Conservation (phyloP, 2,797 vertebrate species). For the Xyrichtys novacula region DNA sequence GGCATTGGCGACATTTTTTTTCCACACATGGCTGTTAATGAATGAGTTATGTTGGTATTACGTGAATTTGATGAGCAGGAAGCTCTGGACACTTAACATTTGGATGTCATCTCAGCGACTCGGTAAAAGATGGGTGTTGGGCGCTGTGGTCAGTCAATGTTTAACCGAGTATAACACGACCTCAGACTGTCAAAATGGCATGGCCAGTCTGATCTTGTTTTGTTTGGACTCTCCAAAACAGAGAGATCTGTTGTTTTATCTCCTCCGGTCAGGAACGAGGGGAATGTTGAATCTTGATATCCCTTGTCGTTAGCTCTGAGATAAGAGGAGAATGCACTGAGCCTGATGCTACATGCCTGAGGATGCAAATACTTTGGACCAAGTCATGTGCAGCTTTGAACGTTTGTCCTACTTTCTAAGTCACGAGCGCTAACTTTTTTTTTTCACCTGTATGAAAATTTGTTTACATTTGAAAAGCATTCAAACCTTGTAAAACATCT, state of each 20-base stretch:
- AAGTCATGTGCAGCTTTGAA: neutral
- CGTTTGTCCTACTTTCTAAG: neutral
- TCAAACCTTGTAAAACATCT: too few species aligned
- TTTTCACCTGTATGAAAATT: too few species aligned
- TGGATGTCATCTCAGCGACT: neutral
- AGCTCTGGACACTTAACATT: neutral
- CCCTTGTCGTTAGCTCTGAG: conserved; percentile 4
- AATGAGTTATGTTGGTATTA: conserved; percentile 6
- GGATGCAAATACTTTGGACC: neutral
- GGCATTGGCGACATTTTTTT: neutral
- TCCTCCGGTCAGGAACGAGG: conserved; percentile 23
- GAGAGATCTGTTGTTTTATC: conserved; percentile 6
- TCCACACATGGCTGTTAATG: neutral
- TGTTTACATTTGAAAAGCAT: too few species aligned
- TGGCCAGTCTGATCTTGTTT: neutral
- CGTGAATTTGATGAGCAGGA: conserved; percentile 15
- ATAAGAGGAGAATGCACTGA: conserved; percentile 36
- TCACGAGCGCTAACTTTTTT: neutral
- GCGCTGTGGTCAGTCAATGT: neutral
- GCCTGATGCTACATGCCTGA: conserved; percentile 33
- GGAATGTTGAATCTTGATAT: conserved; percentile 18
- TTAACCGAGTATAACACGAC: neutral
- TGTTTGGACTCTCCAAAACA: conserved; percentile 3
- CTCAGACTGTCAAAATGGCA: neutral
- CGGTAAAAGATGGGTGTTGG: neutral